Conservation (phyloP, 2,113 vertebrate species). For the Podarcis raffonei region DNA sequence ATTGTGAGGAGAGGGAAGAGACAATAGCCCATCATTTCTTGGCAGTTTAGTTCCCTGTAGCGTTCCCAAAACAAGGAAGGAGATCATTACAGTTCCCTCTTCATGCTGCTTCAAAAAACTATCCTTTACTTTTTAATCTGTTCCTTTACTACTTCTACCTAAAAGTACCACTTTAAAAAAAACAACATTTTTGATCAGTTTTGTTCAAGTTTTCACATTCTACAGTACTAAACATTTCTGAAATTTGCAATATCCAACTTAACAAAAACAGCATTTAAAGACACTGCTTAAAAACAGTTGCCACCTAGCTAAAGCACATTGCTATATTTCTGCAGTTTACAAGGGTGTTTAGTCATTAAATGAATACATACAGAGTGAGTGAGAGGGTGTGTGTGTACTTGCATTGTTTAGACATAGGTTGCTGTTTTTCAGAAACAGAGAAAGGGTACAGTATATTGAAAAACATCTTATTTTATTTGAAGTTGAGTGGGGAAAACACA, state of each 20-base stretch:
- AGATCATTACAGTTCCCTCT: background rate
- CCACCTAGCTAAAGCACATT: no score
- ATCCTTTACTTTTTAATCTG: background rate
- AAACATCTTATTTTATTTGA: background rate
- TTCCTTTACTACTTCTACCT: background rate
- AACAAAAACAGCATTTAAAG: background rate
- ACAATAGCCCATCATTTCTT: constrained; percentile 6
- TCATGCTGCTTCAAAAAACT: constrained; percentile 36
- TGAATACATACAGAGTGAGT: no score
- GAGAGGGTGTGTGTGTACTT: no score
- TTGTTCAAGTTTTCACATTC: rapidly evolving
- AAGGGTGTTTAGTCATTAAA: no score
- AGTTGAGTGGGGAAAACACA: background rate
- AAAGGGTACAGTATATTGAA: background rate
- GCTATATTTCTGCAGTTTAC: background rate
- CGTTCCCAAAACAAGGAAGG: no score
- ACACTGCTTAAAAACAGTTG: no score
- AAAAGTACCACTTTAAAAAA: background rate
- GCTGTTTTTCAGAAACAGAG: background rate
- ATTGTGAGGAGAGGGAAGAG: background rate
- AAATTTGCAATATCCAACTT: background rate
- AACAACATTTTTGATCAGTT: background rate
- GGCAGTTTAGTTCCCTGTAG: constrained; percentile 23
- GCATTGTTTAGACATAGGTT: background rate
- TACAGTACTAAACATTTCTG: background rate